Evolutionary conservation across 2,113 vertebrate genomes (phyloP).

Genomic region (Brienomyrus brachyistius): DNA sequence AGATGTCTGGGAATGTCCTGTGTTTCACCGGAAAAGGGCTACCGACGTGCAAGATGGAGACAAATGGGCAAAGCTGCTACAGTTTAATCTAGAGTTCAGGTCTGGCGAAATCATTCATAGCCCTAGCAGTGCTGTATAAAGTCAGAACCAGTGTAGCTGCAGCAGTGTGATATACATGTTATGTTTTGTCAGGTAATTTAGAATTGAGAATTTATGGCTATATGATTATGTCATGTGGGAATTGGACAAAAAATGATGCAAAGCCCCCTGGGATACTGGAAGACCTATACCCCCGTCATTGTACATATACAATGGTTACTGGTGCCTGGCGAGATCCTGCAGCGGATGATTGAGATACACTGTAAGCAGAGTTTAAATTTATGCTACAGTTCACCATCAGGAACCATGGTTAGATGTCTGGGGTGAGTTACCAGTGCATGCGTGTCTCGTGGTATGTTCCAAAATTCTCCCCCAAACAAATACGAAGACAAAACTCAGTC

Average conservation of each 20-base stretch:
- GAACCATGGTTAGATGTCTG: not conserved
- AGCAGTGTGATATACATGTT: not conserved
- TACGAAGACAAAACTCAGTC: not conserved
- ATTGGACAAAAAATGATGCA: not conserved
- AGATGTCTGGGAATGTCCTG: slow-evolving; percentile 1
- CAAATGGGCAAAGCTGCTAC: not conserved
- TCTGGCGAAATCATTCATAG: not conserved
- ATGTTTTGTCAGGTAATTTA: not conserved
- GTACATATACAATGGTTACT: not conserved
- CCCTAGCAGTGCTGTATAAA: not conserved
- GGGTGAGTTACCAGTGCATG: not conserved
- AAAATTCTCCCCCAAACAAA: not conserved
- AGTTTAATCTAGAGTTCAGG: not conserved
- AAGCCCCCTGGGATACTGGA: not conserved
- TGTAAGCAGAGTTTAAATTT: not conserved
- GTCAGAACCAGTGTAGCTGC: not conserved
- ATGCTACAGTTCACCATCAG: not conserved
- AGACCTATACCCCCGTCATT: not conserved
- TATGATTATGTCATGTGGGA: not conserved
- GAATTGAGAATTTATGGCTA: not conserved
- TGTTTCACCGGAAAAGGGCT: not conserved
- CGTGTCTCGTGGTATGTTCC: not conserved
- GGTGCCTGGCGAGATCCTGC: not conserved
- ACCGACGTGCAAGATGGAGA: not conserved
- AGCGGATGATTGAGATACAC: not conserved